Conservation (phyloP, 2,113 vertebrate species). For the Oceanodroma tethys region DNA sequence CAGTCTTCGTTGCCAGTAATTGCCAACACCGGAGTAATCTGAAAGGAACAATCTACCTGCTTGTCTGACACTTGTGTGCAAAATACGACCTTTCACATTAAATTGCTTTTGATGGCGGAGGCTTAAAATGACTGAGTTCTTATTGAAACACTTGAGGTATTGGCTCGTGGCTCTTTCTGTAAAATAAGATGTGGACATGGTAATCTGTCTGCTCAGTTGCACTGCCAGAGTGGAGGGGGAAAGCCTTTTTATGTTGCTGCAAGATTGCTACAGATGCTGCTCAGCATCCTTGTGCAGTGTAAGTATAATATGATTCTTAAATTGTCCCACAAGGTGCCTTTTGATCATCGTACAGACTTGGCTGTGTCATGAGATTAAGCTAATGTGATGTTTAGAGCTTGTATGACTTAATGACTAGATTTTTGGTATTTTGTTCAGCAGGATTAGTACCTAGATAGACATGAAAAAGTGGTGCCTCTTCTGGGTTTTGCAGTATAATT, state of each 20-base stretch:
- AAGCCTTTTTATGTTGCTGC: background rate
- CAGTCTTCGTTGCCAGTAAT: background rate
- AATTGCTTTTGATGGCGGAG: background rate
- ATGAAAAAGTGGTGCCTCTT: too few relatives aligned
- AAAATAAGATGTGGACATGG: background rate
- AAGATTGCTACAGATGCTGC: background rate
- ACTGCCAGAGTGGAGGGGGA: accelerated
- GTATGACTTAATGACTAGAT: background rate
- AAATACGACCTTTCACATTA: background rate
- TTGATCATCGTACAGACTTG: accelerated
- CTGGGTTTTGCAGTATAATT: background rate
- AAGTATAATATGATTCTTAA: accelerated
- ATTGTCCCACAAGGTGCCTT: background rate
- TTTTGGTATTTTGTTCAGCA: background rate
- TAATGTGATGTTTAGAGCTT: background rate
- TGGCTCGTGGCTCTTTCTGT: accelerated
- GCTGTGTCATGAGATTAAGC: background rate
- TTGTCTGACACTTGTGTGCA: background rate
- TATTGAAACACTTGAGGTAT: background rate
- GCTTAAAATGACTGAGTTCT: background rate
- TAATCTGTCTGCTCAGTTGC: accelerated
- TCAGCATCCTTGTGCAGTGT: background rate
- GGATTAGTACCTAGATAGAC: background rate
- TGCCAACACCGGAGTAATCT: accelerated
- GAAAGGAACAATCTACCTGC: background rate